These are phyloP conservation scores for Melopsittacus undulatus DNA, from an alignment of 2,797 vertebrate species.

Conservation along the genomic window DNA sequence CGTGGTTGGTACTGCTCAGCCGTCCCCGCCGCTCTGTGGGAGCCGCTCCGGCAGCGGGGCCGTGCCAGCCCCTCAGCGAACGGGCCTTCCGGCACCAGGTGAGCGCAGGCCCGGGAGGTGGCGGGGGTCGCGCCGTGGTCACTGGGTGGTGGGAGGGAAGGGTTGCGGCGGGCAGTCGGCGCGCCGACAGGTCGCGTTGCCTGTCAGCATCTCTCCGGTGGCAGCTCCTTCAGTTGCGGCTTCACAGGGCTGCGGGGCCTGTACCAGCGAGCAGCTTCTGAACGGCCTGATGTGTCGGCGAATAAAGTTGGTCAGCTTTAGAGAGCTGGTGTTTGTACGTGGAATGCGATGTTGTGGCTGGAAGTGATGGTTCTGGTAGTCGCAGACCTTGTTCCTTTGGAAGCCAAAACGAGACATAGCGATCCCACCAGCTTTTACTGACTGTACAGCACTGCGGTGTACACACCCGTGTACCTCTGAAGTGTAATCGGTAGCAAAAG, in stretches of 20 bases:
- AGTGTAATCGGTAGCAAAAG: fast-evolving
- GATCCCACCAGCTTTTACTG: fast-evolving
- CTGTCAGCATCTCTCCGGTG: background rate
- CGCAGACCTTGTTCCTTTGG: fast-evolving
- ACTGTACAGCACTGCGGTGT: fast-evolving
- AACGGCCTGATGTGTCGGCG: background rate
- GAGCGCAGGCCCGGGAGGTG: background rate
- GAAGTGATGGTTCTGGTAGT: fast-evolving
- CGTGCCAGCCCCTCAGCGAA: background rate
- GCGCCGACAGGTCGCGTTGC: background rate
- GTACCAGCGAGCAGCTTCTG: background rate
- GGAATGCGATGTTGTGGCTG: fast-evolving
- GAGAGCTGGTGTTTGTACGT: no score
- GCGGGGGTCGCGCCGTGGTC: background rate
- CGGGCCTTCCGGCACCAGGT: background rate
- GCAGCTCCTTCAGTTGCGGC: background rate
- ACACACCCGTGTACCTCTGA: fast-evolving
- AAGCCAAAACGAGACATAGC: fast-evolving
- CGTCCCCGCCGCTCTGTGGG: fast-evolving
- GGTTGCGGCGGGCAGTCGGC: background rate
- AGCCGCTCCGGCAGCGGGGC: fast-evolving
- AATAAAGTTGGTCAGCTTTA: fast-evolving
- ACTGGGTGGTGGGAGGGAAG: background rate
- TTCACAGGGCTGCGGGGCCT: background rate
- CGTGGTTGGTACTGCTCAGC: background rate